phyloP scores from a whole-genome alignment of 1,140 invertebrate genomes.

The Achroia grisella region DNA sequence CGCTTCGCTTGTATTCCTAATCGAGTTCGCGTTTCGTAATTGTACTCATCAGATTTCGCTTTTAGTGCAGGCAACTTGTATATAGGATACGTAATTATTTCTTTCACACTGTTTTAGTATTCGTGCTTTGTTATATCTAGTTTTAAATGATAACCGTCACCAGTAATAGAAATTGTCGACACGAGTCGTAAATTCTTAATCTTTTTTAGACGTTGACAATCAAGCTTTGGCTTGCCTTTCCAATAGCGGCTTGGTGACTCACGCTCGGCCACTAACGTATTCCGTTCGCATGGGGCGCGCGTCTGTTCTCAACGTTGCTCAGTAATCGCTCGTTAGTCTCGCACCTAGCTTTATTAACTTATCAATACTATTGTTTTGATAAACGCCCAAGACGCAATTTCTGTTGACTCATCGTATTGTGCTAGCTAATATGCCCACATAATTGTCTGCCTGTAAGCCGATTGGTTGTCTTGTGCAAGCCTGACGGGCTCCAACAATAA shows the following conservation, averaged over 20 bases:
- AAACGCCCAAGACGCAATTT: conserved; percentile 58
- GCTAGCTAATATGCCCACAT: conserved; percentile 44
- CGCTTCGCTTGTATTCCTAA: conserved; percentile 45
- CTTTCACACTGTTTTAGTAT: conserved; percentile 27
- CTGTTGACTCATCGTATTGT: conserved; percentile 68
- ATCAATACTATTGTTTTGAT: conserved; percentile 73
- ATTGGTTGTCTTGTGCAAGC: conserved; percentile 52
- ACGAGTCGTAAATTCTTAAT: conserved; percentile 39
- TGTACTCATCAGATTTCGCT: conserved; percentile 46
- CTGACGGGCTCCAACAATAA: conserved; percentile 59
- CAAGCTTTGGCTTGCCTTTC: conserved; percentile 19
- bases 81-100: conserved; percentile 18
- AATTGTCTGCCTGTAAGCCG: conserved; percentile 64
- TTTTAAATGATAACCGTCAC: conserved; percentile 28
- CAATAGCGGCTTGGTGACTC: conserved; percentile 34
- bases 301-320: conserved; percentile 23
- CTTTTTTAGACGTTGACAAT: conserved; percentile 40
- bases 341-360: conserved; percentile 66
- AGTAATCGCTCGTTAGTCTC: conserved; percentile 51
- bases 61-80: conserved; percentile 29
- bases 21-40: conserved; percentile 56
- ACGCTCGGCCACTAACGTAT: conserved; percentile 40
- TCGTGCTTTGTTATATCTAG: conserved; percentile 6
- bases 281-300: conserved; percentile 30
- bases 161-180: conserved; percentile 31